Evolutionary conservation across 2,888 invertebrate genomes (phyloP).

Genomic region (Cheilosia urbana): DNA sequence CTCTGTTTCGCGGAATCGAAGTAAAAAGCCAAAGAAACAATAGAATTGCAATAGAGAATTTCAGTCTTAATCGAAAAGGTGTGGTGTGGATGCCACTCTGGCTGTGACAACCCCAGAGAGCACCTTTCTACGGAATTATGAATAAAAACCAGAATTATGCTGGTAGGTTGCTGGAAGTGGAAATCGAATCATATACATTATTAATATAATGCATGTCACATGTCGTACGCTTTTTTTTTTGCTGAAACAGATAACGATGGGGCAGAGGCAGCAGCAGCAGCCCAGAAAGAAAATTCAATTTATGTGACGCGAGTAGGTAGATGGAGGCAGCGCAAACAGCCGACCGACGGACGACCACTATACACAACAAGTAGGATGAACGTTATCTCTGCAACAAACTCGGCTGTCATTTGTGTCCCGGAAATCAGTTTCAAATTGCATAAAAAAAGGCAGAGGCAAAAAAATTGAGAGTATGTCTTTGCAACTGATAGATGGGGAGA

Average conservation of each 20-base stretch:
- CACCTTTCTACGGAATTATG: slow-evolving; percentile 59
- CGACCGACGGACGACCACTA: slow-evolving; percentile 25
- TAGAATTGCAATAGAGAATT: slow-evolving; percentile 47
- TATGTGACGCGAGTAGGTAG: slow-evolving; percentile 73
- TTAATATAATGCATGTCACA: slow-evolving; percentile 71
- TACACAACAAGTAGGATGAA: slow-evolving; percentile 68
- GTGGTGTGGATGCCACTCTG: slow-evolving; percentile 53
- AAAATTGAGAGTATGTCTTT: slow-evolving; percentile 44
- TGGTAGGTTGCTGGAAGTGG: slow-evolving; percentile 50
- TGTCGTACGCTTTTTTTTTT: slow-evolving; percentile 50
- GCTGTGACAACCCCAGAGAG: slow-evolving; percentile 43
- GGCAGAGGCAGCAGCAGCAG: slow-evolving; percentile 22
- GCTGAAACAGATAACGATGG: slow-evolving; percentile 55
- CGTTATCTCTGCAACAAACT: slow-evolving; percentile 61
- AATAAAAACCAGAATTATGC: slow-evolving; percentile 59
- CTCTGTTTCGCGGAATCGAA: not conserved
- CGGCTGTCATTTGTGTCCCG: slow-evolving; percentile 72
- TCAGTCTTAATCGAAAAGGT: slow-evolving; percentile 43
- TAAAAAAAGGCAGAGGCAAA: not conserved
- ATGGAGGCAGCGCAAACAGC: slow-evolving; percentile 59
- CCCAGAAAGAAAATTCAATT: slow-evolving; percentile 59
- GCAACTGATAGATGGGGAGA: slow-evolving; percentile 66
- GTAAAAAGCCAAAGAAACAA: slow-evolving; percentile 10
- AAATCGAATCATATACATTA: slow-evolving; percentile 69
- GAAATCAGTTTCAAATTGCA: slow-evolving; percentile 75